Evolutionary conservation across 2,888 invertebrate species (phyloP).

Genomic region (Nasonia oneida): DNA sequence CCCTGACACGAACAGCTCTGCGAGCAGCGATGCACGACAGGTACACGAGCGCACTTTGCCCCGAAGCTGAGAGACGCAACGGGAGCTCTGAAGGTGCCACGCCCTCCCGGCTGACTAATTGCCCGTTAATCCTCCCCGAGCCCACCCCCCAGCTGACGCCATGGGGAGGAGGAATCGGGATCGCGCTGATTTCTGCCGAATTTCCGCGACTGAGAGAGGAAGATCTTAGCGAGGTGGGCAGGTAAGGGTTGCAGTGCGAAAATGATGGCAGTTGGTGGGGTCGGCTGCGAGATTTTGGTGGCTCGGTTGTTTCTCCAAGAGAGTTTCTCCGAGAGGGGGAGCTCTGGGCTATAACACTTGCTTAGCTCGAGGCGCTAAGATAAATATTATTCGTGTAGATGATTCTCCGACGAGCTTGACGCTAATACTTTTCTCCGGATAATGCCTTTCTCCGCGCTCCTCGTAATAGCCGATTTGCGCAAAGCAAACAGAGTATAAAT

Average conservation of each 20-base stretch:
- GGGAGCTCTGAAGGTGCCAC: neutral
- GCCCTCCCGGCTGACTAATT: constrained; percentile 22
- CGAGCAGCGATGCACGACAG: constrained; percentile 31
- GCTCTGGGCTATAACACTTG: neutral
- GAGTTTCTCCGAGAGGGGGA: neutral
- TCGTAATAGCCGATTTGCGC: neutral
- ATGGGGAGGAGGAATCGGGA: neutral
- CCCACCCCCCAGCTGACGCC: neutral
- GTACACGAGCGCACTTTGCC: constrained; percentile 15
- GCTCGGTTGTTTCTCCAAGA: neutral
- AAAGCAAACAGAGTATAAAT: neutral
- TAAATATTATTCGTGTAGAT: neutral
- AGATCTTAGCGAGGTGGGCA: neutral
- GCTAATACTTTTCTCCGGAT: neutral
- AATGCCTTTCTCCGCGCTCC: neutral
- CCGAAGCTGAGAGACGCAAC: constrained; percentile 3
- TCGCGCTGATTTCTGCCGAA: constrained; percentile 9
- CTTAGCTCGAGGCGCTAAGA: neutral
- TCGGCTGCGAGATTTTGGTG: neutral
- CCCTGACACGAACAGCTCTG: neutral
- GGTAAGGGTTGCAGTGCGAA: neutral
- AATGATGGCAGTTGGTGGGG: neutral
- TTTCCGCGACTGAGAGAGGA: neutral
- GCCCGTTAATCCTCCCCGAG: constrained; percentile 23
- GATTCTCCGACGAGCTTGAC: neutral